Base-by-base conservation (phyloP, 2,797 vertebrate species). In the Benthosema pterotum region DNA sequence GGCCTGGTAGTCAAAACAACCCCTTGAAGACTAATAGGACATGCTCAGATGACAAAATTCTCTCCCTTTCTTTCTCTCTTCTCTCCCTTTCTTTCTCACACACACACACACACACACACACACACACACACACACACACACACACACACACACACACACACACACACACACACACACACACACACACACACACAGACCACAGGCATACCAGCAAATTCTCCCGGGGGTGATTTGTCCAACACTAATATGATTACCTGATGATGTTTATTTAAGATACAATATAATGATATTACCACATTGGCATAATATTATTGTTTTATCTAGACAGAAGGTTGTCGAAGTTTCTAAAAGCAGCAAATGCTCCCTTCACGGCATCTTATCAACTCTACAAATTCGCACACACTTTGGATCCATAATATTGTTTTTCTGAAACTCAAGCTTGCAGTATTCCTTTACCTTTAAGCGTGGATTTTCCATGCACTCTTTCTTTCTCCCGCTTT, bases 1-100 rank as follows among this genome's bases (percentile, higher is more conserved):
- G 57, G 69, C 63, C 59, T 78, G 85, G 78, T 79, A 87, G 89
- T 88, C 89, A 89, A 89, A 91, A 91, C 88, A 90, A 85, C 72
- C 78, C 84, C 63, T 71, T 67, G 54, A 85, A 85, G 85, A 86
- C 86, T 88, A 83, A 89, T 79, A 78, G 69, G 67, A 77, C 78
- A 82, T 50, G 77, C 75, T 83, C 69, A 25, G 75, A 81, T 87
- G 83, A 88, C 84, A 81, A 76, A 67, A 72, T 72, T 32, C 75
- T 69, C 67, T 65, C 60, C 71, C 67, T 69, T 25, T 54, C 8
- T 49, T 17, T 55, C 60, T 42, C 56, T 9, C 56, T n/a, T 42
- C 11, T 50, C 67, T 65, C 60, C 71, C 67, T 69, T 25, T 54
- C 8, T 49, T 17, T 55, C 60, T 42, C 56, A 3, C 56, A 9